Evolutionary conservation across 2,113 vertebrate species (phyloP).

Genomic region (Sceloporus tristichus): DNA sequence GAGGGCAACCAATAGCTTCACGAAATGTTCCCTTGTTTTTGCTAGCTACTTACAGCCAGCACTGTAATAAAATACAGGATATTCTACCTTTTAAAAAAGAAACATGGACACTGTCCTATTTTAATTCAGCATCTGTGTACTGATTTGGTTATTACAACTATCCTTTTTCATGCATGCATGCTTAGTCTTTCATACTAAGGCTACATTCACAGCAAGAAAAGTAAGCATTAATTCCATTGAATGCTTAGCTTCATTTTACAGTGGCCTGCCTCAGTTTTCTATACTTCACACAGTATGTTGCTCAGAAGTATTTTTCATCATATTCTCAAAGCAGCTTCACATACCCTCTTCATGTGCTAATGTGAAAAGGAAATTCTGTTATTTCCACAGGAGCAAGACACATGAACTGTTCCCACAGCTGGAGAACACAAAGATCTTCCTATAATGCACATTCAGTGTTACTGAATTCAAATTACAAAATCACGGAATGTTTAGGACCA

Average conservation of each 20-base stretch:
- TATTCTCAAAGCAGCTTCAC: neutral
- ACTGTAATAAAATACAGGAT: neutral
- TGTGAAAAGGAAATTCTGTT: neutral
- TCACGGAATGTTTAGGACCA: neutral
- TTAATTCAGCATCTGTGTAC: neutral
- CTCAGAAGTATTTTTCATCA: neutral
- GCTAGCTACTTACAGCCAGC: neutral
- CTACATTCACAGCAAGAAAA: neutral
- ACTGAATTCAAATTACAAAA: too few species aligned
- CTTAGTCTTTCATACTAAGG: neutral
- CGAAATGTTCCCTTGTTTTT: neutral
- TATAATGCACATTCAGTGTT: too few species aligned
- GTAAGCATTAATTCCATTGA: neutral
- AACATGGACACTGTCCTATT: neutral
- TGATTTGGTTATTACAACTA: neutral
- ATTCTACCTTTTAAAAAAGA: neutral
- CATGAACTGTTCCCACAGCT: neutral
- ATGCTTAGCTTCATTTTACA: neutral
- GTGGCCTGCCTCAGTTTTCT: neutral
- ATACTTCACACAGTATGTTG: neutral
- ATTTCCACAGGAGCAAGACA: neutral
- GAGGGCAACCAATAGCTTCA: conserved; percentile 1
- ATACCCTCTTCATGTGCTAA: neutral
- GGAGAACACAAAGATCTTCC: neutral
- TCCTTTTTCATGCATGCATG: too few species aligned